Evolutionary conservation across 2,888 invertebrate species (phyloP).

Genomic region (Drosophila atripex): DNA sequence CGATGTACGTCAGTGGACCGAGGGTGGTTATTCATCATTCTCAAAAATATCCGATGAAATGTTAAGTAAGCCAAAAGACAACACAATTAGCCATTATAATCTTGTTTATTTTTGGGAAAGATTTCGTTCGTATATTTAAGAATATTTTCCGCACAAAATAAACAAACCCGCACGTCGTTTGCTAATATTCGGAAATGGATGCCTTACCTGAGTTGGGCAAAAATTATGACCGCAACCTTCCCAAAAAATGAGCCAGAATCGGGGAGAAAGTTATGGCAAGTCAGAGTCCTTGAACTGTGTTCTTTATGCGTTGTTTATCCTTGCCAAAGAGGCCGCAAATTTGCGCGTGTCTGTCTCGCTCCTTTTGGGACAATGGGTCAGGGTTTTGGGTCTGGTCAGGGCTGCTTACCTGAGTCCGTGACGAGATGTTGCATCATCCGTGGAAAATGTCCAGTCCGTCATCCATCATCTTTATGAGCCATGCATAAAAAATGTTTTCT

Average conservation of each 20-base stretch:
- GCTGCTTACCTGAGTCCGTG: conserved; percentile 38
- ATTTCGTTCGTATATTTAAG: conserved; percentile 28
- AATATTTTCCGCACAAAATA: conserved; percentile 9
- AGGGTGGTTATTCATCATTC: conserved; percentile 32
- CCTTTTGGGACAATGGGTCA: conserved; percentile 52
- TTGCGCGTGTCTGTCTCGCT: conserved; percentile 62
- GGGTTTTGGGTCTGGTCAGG: conserved; percentile 37
- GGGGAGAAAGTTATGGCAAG: conserved; percentile 59
- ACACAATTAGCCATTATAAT: conserved; percentile 34
- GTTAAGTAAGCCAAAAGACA: conserved; percentile 3
- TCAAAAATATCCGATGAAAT: conserved; percentile 27
- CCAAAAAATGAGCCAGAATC: conserved; percentile 37
- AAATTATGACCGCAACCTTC: conserved; percentile 60
- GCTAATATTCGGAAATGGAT: conserved; percentile 20
- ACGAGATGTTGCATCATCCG: conserved; percentile 66
- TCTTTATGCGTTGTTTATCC: conserved; percentile 65
- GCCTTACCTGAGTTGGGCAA: conserved; percentile 24
- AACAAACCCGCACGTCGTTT: conserved; percentile 3
- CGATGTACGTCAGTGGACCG: conserved; percentile 4
- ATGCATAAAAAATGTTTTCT: conserved; percentile 42
- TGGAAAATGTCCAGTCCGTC: conserved; percentile 40
- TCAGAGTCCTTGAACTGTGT: conserved; percentile 71
- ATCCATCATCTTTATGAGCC: conserved; percentile 54
- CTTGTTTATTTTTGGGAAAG: conserved; percentile 29
- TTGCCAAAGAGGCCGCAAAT: conserved; percentile 42